Percentiles rank a stretch among this genome's conserved stretches.
phyloP scores from a whole-genome alignment of 2,888 invertebrate genomes.

The Allophyes oxyacanthae region DNA sequence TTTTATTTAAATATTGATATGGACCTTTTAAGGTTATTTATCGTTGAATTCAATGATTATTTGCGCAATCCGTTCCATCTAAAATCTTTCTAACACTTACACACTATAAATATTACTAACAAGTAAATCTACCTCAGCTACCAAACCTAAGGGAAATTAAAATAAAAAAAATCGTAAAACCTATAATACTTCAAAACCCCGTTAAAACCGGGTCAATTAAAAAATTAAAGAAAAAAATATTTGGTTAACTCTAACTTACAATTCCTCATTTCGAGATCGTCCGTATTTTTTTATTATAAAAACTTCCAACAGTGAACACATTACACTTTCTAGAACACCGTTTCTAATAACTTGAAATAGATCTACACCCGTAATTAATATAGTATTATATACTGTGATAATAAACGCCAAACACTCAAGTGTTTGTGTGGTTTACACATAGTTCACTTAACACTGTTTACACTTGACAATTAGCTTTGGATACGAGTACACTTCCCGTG shows the following conservation, averaged over 20 bases:
- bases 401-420: conserved; percentile 57
- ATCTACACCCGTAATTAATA: conserved; percentile 86
- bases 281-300: conserved; percentile 68
- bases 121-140: conserved; percentile 76
- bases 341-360: conserved; percentile 81
- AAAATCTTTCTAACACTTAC: conserved; percentile 69
- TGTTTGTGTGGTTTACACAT: conserved; percentile 43
- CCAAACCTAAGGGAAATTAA: conserved; percentile 69
- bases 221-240: conserved; percentile 73
- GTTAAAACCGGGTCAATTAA: conserved; percentile 83
- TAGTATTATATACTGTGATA: conserved; percentile 63
- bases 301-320: conserved; percentile 85
- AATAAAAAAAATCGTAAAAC: conserved; percentile 69
- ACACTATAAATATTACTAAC: conserved; percentile 72
- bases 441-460: conserved; percentile 45
- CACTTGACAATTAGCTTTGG: conserved; percentile 19
- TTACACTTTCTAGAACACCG: conserved; percentile 78
- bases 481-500: conserved; percentile 16
- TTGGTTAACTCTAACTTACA: conserved; percentile 79
- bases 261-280: conserved; percentile 78
- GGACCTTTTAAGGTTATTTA: conserved; percentile 87
- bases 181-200: conserved; percentile 87
- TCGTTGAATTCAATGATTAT: conserved; percentile 77
- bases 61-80: conserved; percentile 73
- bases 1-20: conserved; percentile 86